These are phyloP conservation scores for Drosophila villosipedis DNA, from an alignment of 2,888 invertebrate genomes.

Conservation along the genomic window DNA sequence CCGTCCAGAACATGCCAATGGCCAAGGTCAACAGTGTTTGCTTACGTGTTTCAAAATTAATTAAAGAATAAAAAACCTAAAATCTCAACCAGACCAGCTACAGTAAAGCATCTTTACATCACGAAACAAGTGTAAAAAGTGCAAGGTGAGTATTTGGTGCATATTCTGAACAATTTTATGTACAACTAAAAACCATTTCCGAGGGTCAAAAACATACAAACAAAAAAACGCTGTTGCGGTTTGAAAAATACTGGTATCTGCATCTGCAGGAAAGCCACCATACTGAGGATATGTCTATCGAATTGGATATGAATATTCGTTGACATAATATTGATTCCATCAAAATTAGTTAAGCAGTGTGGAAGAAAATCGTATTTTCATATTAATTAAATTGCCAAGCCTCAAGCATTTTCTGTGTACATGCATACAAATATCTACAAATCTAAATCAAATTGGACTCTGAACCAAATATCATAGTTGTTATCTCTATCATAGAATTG, in stretches of 20 bases:
- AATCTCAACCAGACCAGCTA: background rate
- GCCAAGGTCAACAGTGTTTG: background rate
- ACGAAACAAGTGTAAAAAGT: background rate
- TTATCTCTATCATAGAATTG: background rate
- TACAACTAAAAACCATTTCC: background rate
- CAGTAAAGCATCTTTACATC: background rate
- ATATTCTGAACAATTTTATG: background rate
- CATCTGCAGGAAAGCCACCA: background rate
- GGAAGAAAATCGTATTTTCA: background rate
- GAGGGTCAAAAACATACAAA: background rate
- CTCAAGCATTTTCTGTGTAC: too few species aligned
- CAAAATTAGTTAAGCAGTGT: background rate
- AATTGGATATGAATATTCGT: background rate
- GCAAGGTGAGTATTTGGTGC: background rate
- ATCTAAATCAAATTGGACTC: background rate
- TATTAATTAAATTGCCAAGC: background rate
- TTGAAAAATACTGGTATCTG: background rate
- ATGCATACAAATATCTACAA: background rate
- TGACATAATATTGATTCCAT: background rate
- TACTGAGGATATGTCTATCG: background rate
- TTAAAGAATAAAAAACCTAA: background rate
- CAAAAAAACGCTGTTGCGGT: background rate
- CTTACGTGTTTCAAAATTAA: background rate
- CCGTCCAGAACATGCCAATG: background rate
- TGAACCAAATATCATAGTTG: background rate